Evolutionary conservation across 2,888 invertebrate genomes (phyloP), one percentile per base, ranked within the genome.

Genomic region (Pharmacophagus antenor): DNA sequence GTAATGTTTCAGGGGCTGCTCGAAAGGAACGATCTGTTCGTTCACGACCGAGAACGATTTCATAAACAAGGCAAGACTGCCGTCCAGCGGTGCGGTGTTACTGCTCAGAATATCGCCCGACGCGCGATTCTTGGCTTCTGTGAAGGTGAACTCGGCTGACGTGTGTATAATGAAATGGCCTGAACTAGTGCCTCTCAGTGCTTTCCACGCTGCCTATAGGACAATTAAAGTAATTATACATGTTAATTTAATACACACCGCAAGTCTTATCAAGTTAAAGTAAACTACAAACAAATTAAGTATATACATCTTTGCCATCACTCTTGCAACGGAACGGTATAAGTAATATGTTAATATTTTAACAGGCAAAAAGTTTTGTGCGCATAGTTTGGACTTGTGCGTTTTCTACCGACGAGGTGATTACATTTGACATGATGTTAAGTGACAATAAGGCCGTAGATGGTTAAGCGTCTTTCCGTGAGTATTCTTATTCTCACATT

Each of bases 1-100:
- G n/a, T n/a, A n/a, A n/a, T n/a, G n/a, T 61, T 63, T 2, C 71
- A 88, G 89, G 0, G 89, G 89, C 18, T 90, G 89, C 69, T 79
- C 84, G 2, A 70, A 65, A 7, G 88, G 88, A 0, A 68, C 64
- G 42, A 58, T 88, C 1, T 68, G 64, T 0, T 69, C 83, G 0
- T 77, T 71, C 61, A 68, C 74, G 0, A 76, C 77, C 0, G 58
- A 66, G 5, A 72, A 68, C 0, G 46, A 42, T 1, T 21, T 62
- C 1, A 72, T 82, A 23, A 70, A 61, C 53, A 73, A 70, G 62
- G 60, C 64, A 1, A 67, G 55, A 1, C 60, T 69, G 0, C 53
- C 10, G 2, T 10, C 63, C 1, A 58, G 54, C 0, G 66, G 63
- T 2, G 67, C 79, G 0, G 70, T 85, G 15, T 66, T 75, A 2